Evolutionary conservation across 2,113 vertebrate genomes (phyloP).

Genomic region (Perognathus longimembris): DNA sequence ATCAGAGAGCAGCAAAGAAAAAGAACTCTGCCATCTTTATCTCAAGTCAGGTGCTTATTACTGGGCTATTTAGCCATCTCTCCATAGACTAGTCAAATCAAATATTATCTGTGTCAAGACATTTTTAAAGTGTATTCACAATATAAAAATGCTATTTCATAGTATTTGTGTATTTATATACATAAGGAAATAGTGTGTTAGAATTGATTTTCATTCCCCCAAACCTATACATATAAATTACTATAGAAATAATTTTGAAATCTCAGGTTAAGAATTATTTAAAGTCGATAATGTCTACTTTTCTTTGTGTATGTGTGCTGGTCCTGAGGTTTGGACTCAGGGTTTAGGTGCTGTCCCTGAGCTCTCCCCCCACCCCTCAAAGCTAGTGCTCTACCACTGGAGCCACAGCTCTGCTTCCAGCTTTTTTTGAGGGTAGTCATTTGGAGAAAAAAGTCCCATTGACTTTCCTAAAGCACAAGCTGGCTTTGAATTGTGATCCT

Average conservation of each 20-base stretch:
- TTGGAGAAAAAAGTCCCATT: too few relatives aligned
- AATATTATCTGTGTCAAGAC: neutral
- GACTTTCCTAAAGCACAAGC: too few relatives aligned
- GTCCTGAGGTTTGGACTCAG: too few relatives aligned
- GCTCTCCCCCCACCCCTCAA: too few relatives aligned
- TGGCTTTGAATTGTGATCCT: too few relatives aligned
- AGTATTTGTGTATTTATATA: neutral
- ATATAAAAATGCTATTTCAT: neutral
- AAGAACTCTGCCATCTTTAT: neutral
- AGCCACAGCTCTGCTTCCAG: too few relatives aligned
- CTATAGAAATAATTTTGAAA: neutral
- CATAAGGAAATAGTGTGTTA: constrained; percentile 46
- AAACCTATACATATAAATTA: neutral
- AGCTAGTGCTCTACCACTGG: too few relatives aligned
- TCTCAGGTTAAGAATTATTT: constrained; percentile 23
- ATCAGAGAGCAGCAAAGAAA: constrained; percentile 4
- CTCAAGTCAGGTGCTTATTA: neutral
- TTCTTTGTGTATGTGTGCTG: neutral
- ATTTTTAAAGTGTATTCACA: constrained; percentile 8
- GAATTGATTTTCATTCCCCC: neutral
- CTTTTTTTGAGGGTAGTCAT: too few relatives aligned
- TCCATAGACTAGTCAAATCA: neutral
- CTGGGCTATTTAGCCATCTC: neutral
- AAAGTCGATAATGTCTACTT: constrained; percentile 22
- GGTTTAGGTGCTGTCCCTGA: too few relatives aligned